Percentiles rank a stretch among this genome's conserved stretches.
Conservation (phyloP, 2,888 invertebrate species). For the Erpobdella octoculata region DNA sequence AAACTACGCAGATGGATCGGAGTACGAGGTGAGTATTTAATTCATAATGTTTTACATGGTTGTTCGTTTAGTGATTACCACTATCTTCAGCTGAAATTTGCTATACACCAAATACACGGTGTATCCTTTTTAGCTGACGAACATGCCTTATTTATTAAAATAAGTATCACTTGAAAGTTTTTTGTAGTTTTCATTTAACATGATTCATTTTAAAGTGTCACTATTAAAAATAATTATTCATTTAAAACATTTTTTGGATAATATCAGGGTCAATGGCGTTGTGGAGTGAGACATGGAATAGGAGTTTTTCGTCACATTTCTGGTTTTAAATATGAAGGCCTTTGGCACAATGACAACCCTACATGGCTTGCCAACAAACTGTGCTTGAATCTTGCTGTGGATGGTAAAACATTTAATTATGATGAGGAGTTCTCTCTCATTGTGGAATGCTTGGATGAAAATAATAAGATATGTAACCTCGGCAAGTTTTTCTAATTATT, state of each 20-base stretch:
- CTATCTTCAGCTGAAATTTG: no score
- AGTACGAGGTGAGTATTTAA: slow-evolving; percentile 44
- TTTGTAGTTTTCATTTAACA: not conserved
- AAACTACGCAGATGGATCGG: slow-evolving; percentile 44
- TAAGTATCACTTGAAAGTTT: no score
- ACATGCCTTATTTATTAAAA: no score
- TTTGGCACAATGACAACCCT: slow-evolving; percentile 47
- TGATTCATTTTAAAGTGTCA: no score
- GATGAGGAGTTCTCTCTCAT: not conserved
- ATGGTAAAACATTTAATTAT: not conserved
- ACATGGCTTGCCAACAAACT: slow-evolving; percentile 43
- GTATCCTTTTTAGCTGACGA: no score
- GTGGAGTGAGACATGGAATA: slow-evolving; percentile 47
- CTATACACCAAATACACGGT: no score
- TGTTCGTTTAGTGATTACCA: no score
- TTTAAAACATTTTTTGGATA: not conserved
- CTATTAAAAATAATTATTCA: not conserved
- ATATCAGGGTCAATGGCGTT: slow-evolving; percentile 47
- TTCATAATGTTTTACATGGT: no score
- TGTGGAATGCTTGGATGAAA: slow-evolving; percentile 18
- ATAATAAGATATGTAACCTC: slow-evolving; percentile 12
- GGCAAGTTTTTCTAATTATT: slow-evolving; percentile 3
- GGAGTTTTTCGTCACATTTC: slow-evolving; percentile 47
- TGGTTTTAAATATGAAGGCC: slow-evolving; percentile 46
- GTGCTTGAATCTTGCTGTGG: not conserved